phyloP scores from a whole-genome alignment of 2,113 vertebrate species.

The Lota lota region DNA sequence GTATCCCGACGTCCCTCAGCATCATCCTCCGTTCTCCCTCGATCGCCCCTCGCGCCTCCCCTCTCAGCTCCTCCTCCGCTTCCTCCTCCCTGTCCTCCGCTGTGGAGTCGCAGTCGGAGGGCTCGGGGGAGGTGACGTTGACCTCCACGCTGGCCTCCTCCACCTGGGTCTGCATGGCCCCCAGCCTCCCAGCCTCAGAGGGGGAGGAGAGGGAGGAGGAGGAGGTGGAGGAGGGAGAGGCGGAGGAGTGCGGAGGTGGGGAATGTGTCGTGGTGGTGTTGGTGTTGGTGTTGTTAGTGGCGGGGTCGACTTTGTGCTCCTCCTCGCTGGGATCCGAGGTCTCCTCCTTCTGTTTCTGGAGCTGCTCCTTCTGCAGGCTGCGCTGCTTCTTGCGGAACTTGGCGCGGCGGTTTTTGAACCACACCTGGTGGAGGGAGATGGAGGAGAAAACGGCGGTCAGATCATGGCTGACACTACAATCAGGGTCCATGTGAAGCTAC shows the following conservation, averaged over 20 bases:
- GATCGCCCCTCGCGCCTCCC: conserved; percentile 34
- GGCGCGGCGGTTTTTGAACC: conserved; percentile 98
- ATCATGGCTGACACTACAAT: neutral
- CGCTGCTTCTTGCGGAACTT: conserved; percentile 99
- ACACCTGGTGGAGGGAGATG: conserved; percentile 77
- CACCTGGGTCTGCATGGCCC: conserved; percentile 59
- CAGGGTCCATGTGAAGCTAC: neutral
- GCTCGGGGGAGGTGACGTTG: conserved; percentile 90
- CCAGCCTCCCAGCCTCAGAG: conserved; percentile 71
- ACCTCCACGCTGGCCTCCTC: conserved; percentile 82
- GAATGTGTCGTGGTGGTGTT: conserved; percentile 63
- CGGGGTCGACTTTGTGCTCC: conserved; percentile 65
- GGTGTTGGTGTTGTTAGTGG: neutral
- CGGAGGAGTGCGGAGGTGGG: conserved; percentile 56
- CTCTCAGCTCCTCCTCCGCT: conserved; percentile 76
- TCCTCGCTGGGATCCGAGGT: conserved; percentile 71
- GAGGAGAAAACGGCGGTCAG: neutral
- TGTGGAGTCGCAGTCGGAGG: conserved; percentile 89
- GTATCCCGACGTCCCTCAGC: conserved; percentile 37
- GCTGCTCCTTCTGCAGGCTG: conserved; percentile 96
- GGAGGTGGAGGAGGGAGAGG: conserved; percentile 50
- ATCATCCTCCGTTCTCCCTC: conserved; percentile 79
- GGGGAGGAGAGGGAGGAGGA: conserved; percentile 64
- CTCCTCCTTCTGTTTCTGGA: conserved; percentile 94
- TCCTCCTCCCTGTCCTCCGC: conserved; percentile 85